Conservation (phyloP, 2,797 vertebrate species). For the Gymnoscopelus microlampas region DNA sequence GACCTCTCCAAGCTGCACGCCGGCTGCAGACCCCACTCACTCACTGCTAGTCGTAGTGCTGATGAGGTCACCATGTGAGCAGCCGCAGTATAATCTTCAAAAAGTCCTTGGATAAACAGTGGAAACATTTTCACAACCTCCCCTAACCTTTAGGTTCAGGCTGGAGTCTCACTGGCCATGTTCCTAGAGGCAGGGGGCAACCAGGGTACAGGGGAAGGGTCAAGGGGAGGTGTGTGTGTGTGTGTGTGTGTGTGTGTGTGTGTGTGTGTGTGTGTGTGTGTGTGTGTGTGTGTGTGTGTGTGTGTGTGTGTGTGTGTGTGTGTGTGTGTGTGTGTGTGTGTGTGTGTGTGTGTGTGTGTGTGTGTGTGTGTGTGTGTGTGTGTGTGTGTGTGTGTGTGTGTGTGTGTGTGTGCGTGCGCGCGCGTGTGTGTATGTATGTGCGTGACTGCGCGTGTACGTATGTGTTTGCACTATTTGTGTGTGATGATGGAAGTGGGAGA, state of each 20-base stretch:
- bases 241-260: conserved; percentile 7
- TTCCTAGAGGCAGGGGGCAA: conserved; percentile 26
- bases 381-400: background rate
- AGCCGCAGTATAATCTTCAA: conserved; percentile 64
- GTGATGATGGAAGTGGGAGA: background rate
- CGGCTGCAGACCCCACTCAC: conserved; percentile 33
- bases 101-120: conserved; percentile 64
- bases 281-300: background rate
- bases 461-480: background rate
- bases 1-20: conserved; percentile 37
- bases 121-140: conserved; percentile 74
- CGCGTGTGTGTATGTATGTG: background rate
- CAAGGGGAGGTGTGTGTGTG: conserved; percentile 29
- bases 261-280: conserved; percentile 7
- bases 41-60: conserved; percentile 61
- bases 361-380: background rate
- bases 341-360: background rate
- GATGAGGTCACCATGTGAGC: conserved; percentile 63
- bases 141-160: conserved; percentile 67
- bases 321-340: background rate
- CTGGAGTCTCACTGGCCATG: conserved; percentile 53
- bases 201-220: conserved; percentile 18
- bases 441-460: background rate
- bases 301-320: background rate
- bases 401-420: background rate